Evolutionary conservation across 2,797 vertebrate species (phyloP).

Genomic region (Perodicticus potto): DNA sequence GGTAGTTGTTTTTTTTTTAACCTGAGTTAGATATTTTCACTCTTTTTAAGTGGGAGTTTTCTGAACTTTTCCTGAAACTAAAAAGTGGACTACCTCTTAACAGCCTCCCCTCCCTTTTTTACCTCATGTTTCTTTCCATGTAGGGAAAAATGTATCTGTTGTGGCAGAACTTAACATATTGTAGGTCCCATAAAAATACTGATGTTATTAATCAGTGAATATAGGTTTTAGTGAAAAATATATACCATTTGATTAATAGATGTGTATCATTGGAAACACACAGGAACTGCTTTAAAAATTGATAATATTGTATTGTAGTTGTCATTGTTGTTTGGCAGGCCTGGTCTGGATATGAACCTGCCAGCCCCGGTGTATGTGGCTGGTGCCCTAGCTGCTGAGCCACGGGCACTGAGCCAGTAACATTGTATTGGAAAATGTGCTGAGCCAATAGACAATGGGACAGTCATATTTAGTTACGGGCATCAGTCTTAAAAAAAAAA

Average conservation of each 20-base stretch:
- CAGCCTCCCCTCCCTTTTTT: not conserved
- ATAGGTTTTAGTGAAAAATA: not conserved
- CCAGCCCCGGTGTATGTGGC: no score
- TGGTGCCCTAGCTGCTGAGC: no score
- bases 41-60: not conserved
- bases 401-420: not conserved
- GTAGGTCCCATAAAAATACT: conserved; percentile 30
- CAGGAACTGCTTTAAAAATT: not conserved
- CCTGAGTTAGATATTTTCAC: not conserved
- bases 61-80: conserved; percentile 16
- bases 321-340: no score
- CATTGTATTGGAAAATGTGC: not conserved
- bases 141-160: not conserved
- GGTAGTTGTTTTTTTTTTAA: not conserved
- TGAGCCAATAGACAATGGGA: not conserved
- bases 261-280: not conserved
- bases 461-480: not conserved
- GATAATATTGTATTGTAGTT: not conserved
- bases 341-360: no score
- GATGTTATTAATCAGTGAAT: not conserved
- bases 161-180: not conserved
- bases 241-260: not conserved
- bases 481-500: not conserved
- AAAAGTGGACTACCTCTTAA: conserved; percentile 7
- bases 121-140: not conserved